phyloP scores from a whole-genome alignment of 1,140 invertebrate species.

The Hyles euphorbiae region DNA sequence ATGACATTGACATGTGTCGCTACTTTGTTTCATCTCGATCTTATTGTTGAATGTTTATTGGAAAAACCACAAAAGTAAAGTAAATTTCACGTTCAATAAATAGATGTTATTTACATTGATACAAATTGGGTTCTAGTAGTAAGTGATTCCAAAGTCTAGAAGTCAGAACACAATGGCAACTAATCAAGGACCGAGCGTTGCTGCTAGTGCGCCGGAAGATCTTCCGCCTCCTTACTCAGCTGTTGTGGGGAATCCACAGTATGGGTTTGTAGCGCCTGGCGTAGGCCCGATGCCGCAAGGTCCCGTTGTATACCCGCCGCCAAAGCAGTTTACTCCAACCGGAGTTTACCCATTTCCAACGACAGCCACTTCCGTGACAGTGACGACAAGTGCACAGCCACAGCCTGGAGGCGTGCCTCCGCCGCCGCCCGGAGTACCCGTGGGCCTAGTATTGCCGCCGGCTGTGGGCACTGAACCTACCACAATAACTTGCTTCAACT shows the following conservation, averaged over 20 bases:
- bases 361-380: slow-evolving; percentile 13
- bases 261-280: slow-evolving; percentile 50
- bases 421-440: slow-evolving; percentile 40
- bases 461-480: slow-evolving; percentile 61
- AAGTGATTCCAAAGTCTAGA: too few species aligned
- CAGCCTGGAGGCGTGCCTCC: slow-evolving; percentile 35
- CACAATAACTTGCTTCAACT: slow-evolving; percentile 62
- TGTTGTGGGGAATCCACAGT: slow-evolving; percentile 59
- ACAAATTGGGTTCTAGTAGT: too few species aligned
- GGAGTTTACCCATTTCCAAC: slow-evolving; percentile 57
- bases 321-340: slow-evolving; percentile 51
- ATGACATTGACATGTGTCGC: too few species aligned
- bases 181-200: slow-evolving; percentile 9
- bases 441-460: slow-evolving; percentile 50
- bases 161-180: slow-evolving; percentile 12
- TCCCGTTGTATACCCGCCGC: slow-evolving; percentile 27
- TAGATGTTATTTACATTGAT: too few species aligned
- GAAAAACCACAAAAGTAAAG: too few species aligned
- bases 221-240: slow-evolving; percentile 64
- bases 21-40: too few species aligned
- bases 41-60: too few species aligned
- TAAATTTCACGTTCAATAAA: too few species aligned
- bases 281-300: slow-evolving; percentile 23
- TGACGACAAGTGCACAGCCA: slow-evolving; percentile 37
- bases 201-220: slow-evolving; percentile 43